Evolutionary conservation across 2,113 vertebrate species (phyloP).

Genomic region (Gobiocypris rarus): DNA sequence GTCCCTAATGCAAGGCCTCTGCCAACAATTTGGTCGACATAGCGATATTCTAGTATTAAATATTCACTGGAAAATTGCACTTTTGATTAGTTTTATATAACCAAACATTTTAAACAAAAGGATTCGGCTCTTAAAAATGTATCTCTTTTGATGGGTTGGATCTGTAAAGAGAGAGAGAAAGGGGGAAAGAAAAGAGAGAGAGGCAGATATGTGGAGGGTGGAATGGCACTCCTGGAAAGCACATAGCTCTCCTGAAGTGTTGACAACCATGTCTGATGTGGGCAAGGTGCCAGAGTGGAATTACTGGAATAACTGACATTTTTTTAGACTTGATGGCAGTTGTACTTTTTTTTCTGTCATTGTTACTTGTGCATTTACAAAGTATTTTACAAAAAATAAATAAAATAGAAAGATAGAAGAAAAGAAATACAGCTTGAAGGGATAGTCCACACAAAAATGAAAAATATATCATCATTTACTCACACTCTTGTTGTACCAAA

Average conservation of each 20-base stretch:
- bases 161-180: constrained; percentile 30
- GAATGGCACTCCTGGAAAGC: constrained; percentile 49
- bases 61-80: background rate
- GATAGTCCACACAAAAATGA: background rate
- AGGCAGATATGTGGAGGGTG: constrained; percentile 37
- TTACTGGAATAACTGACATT: constrained; percentile 49
- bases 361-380: constrained; percentile 22
- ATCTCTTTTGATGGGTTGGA: constrained; percentile 23
- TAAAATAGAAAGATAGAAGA: too few species aligned
- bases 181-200: background rate
- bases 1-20: constrained; percentile 6
- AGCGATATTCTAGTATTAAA: background rate
- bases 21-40: constrained; percentile 17
- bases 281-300: constrained; percentile 58
- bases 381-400: background rate
- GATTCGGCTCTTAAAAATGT: background rate
- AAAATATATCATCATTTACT: background rate
- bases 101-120: background rate
- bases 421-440: background rate
- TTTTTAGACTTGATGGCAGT: constrained; percentile 44
- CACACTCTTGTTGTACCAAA: background rate
- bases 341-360: constrained; percentile 14
- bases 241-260: constrained; percentile 56
- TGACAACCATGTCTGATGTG: constrained; percentile 63
- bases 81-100: constrained; percentile 1